phyloP scores from a whole-genome alignment of 2,797 vertebrate species.

The Pseudochirops corinnae region DNA sequence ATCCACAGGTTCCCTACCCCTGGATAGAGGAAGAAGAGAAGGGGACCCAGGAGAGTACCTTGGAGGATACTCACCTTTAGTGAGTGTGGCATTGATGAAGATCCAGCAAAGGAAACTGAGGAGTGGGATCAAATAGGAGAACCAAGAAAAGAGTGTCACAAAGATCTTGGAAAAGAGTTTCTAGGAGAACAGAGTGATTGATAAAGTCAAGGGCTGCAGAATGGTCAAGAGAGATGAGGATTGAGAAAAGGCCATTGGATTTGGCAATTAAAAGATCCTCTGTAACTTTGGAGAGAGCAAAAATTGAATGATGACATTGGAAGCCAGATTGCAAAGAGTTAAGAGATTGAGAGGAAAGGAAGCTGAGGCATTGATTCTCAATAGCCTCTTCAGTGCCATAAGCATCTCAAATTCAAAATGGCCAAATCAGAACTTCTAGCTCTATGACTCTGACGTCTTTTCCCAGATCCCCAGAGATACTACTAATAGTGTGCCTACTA shows the following conservation, averaged over 20 bases:
- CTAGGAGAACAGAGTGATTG: background rate
- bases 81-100: background rate
- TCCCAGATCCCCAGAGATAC: background rate
- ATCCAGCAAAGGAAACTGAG: background rate
- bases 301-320: background rate
- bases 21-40: background rate
- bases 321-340: background rate
- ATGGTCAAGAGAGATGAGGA: background rate
- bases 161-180: background rate
- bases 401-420: background rate
- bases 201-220: background rate
- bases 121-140: background rate
- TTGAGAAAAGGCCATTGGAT: background rate
- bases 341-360: background rate
- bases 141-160: background rate
- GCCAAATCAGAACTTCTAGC: background rate
- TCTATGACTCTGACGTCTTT: background rate
- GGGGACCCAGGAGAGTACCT: background rate
- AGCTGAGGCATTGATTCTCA: background rate
- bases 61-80: background rate
- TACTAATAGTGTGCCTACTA: background rate
- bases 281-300: background rate
- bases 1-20: no score
- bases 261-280: background rate
- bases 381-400: background rate